phyloP scores from a whole-genome alignment of 2,888 invertebrate species.

The Ephialtes manifestator region DNA sequence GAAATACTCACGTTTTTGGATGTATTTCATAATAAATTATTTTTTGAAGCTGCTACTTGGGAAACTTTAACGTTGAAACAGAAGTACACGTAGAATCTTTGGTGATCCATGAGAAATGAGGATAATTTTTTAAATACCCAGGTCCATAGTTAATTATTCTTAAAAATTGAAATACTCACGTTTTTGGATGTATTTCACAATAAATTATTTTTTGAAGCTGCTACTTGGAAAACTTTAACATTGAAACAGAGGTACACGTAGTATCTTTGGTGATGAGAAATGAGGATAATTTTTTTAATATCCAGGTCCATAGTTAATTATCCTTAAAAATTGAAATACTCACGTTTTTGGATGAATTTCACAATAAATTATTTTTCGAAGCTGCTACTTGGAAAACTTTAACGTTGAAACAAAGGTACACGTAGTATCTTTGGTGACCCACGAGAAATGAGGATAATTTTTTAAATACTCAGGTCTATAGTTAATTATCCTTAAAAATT shows the following conservation, averaged over 20 bases:
- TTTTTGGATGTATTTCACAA: slow-evolving; percentile 34
- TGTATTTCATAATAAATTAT: slow-evolving; percentile 41
- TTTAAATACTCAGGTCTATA: slow-evolving; percentile 10
- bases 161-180: slow-evolving; percentile 37
- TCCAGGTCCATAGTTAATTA: slow-evolving; percentile 35
- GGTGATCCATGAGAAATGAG: slow-evolving; percentile 23
- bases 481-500: slow-evolving; percentile 51
- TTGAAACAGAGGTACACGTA: background rate
- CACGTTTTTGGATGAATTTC: slow-evolving; percentile 25
- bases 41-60: slow-evolving; percentile 38
- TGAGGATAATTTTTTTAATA: slow-evolving; percentile 21
- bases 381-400: slow-evolving; percentile 31
- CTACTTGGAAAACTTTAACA: slow-evolving; percentile 14
- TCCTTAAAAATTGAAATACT: slow-evolving; percentile 37
- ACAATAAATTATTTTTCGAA: slow-evolving; percentile 39
- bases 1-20: slow-evolving; percentile 14
- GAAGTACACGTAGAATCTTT: background rate
- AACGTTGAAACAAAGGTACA: background rate
- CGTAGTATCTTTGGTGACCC: background rate
- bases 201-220: slow-evolving; percentile 45
- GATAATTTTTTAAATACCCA: slow-evolving; percentile 9
- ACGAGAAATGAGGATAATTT: slow-evolving; percentile 26
- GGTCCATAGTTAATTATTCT: slow-evolving; percentile 37
- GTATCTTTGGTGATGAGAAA: slow-evolving; percentile 4
- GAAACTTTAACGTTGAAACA: slow-evolving; percentile 14